Conservation (phyloP, 2,113 vertebrate species). For the Centropristis striata region DNA sequence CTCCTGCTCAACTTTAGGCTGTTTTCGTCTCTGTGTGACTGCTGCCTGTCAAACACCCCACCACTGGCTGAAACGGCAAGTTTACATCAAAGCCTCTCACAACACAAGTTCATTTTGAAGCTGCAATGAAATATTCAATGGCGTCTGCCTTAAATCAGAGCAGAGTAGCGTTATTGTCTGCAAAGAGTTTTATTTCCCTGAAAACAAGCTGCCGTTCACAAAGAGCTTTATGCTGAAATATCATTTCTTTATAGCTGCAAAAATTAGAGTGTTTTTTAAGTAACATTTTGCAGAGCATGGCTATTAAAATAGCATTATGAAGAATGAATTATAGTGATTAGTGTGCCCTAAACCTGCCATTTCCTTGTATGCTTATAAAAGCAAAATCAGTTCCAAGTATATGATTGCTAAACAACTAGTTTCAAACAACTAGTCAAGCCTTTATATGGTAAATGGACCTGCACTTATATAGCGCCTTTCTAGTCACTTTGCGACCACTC, state of each 20-base stretch:
- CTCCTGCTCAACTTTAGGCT: conserved; percentile 55
- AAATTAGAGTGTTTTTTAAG: background rate
- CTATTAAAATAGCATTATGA: background rate
- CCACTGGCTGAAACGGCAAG: conserved; percentile 56
- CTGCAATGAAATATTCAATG: conserved; percentile 72
- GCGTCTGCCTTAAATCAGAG: conserved; percentile 63
- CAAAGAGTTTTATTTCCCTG: conserved; percentile 48
- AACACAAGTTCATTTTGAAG: conserved; percentile 70
- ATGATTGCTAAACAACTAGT: too few species aligned
- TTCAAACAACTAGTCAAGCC: too few species aligned
- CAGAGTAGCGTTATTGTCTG: conserved; percentile 36
- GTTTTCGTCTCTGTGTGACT: conserved; percentile 69
- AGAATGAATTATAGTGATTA: background rate
- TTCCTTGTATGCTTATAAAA: background rate
- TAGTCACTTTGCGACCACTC: too few species aligned
- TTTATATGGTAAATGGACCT: too few species aligned
- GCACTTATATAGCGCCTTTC: too few species aligned
- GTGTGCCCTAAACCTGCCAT: background rate
- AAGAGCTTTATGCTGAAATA: background rate
- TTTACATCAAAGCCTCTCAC: conserved; percentile 69
- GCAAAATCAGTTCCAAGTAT: background rate
- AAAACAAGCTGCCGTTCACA: conserved; percentile 41
- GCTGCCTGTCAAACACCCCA: conserved; percentile 68
- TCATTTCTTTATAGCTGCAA: background rate
- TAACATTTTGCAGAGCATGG: background rate